Base-by-base conservation (phyloP, 2,888 invertebrate species). In the Hyppa rectilinea region DNA sequence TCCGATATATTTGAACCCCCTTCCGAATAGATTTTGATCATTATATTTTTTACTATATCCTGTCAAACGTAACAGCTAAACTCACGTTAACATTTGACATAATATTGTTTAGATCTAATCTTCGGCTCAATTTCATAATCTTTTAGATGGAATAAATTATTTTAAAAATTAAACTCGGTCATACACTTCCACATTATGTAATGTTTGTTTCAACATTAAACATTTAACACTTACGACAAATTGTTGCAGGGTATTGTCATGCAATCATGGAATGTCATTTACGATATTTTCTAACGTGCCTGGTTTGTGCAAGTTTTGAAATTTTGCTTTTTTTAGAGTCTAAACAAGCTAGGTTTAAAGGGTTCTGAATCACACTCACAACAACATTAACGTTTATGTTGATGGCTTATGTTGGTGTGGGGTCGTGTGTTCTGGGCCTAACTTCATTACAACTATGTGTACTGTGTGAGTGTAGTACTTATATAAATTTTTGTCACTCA, bases 221-320 rank as follows among this genome's bases (percentile, higher is more conserved):
- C 79, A 80, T 78, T 78, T 66, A 63, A 71, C 68, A 80, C 63
- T 80, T 76, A 85, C 82, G 52, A 85, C 81, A 78, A 80, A 84
- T 81, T 73, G 49, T 80, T 89, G 86, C 92, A 92, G 92, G 91
- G 92, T 92, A 91, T 84, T 84, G 83, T 90, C 90, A 90, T 90
- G 83, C 87, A 87, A 83, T 89, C 88, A 87, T 90, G 85, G 83
- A 85, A 64, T 74, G 68, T 80, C 83, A 84, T 79, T 67, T 59
- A 61, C 73, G 17, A 61, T 71, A 23, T 53, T 81, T 78, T 86
- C 50, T 62, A 74, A 85, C 71, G 67, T 67, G 71, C 59, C 53
- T 79, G 71, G 34, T 67, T 67, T 68, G 78, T 81, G 81, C 81
- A 81, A 75, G 75, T 71, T 58, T 64, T 61, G 59, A 40, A 73